phyloP scores from a whole-genome alignment of 2,797 vertebrate species.

The Sebastes reedi region DNA sequence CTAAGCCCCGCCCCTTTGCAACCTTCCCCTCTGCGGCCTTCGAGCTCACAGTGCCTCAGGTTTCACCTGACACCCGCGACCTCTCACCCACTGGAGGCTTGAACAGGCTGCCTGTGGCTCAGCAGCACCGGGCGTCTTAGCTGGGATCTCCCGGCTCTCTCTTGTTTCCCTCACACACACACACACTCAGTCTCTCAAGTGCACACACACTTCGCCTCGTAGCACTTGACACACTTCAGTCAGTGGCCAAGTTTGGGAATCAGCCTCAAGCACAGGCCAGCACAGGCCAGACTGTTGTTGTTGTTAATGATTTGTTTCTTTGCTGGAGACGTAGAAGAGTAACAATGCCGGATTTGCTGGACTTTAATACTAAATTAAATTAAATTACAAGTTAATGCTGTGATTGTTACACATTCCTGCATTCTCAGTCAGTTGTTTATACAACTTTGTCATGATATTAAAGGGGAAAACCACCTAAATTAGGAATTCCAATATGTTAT shows the following conservation, averaged over 20 bases:
- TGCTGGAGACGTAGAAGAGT: background rate
- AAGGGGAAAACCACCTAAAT: too few species aligned
- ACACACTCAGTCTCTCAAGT: constrained; percentile 4
- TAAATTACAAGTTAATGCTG: background rate
- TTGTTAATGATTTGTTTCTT: background rate
- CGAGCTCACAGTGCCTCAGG: constrained; percentile 10
- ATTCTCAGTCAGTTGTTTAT: background rate
- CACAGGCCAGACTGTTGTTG: background rate
- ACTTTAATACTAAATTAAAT: background rate
- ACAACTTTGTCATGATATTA: background rate
- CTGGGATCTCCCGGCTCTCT: constrained; percentile 17
- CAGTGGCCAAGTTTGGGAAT: constrained; percentile 53
- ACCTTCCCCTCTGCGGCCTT: constrained; percentile 31
- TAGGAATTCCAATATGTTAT: too few species aligned
- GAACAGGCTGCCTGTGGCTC: constrained; percentile 38
- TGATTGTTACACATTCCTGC: background rate
- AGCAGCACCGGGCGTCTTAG: constrained; percentile 49
- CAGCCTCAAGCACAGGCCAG: background rate
- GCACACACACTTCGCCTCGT: background rate
- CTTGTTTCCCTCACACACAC: background rate
- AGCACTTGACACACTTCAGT: constrained; percentile 61
- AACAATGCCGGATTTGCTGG: background rate
- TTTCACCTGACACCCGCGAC: constrained; percentile 67
- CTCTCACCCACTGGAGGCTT: constrained; percentile 75
- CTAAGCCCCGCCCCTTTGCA: constrained; percentile 15